Evolutionary conservation across 1,140 invertebrate species (phyloP), one percentile per base, ranked within the genome.

Genomic region (Anastrepha ludens): DNA sequence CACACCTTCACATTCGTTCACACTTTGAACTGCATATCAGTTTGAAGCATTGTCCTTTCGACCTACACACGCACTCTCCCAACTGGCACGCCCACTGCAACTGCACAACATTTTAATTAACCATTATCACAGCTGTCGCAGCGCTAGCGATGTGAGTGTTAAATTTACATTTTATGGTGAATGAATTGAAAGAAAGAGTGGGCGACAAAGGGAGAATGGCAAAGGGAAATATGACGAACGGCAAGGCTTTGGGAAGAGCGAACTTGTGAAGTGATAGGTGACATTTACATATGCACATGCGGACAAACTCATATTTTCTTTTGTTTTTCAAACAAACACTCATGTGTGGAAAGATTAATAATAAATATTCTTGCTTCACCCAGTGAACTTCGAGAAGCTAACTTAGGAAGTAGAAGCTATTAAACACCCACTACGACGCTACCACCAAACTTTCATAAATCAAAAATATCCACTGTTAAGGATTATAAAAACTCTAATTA

Each of bases 71-170:
- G 11, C 74, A 67, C n/a, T 39, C 64, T 0, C 11, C 41, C 41
- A 74, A 17, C 29, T 62, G 15, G 29, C n/a, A 86, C 86, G 60
- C 64, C 86, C 44, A 62, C 86, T 64, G 39, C 41, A n/a, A 15
- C 20, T 81, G 74, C 74, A 81, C 74, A 81, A 81, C 59, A 86
- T 86, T 60, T 87, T 87, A 87, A 87, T 87, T 87, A 87, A 87
- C 87, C 87, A 87, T 87, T 87, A 87, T 87, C 87, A 78, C 87
- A 87, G 70, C 87, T 87, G 65, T 55, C 47, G 74, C 74, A 81
- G 74, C 74, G 44, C 55, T 81, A n/a, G 74, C n/a, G 74, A 55
- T 81, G 74, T 55, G 47, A 81, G 74, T 81, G 47, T 81, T 81
- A 81, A 81, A 81, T 81, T 81, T 81, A 41, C 74, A 81, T 81